Percentiles rank a stretch among this genome's conserved stretches.
These are phyloP conservation scores for Panthera leo DNA, from an alignment of 2,113 vertebrate genomes.

Conservation along the genomic window DNA sequence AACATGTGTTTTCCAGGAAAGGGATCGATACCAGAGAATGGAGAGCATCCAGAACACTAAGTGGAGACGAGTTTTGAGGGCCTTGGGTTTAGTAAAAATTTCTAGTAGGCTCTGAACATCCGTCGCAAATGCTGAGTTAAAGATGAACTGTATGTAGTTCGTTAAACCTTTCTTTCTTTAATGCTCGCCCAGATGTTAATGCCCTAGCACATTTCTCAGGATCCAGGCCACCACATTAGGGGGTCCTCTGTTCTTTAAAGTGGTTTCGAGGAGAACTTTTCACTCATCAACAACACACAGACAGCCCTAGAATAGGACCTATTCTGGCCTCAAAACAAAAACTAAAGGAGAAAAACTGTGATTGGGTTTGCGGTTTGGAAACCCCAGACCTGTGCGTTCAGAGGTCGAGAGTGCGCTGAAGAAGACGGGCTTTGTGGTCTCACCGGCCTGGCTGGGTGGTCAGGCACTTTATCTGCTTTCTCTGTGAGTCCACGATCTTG, in stretches of 20 bases:
- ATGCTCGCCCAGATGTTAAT: neutral
- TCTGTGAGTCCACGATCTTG: neutral
- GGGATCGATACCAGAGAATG: neutral
- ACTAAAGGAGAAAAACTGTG: slow-evolving; percentile 37
- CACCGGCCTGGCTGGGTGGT: neutral
- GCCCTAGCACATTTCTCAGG: neutral
- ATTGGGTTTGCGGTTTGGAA: slow-evolving; percentile 28
- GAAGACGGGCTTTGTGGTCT: neutral
- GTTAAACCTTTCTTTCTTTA: neutral
- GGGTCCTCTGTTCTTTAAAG: slow-evolving; percentile 32
- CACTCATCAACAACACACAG: neutral
- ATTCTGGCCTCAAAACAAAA: slow-evolving; percentile 38
- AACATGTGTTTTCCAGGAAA: neutral
- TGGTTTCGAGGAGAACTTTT: slow-evolving; percentile 45
- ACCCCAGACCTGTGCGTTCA: neutral
- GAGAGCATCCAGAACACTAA: neutral
- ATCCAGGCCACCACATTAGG: slow-evolving; percentile 16
- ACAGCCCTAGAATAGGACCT: slow-evolving; percentile 36
- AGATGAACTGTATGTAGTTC: neutral
- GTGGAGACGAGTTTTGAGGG: neutral
- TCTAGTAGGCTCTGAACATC: neutral
- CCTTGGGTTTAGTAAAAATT: neutral
- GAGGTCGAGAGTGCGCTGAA: neutral
- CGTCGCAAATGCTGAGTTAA: neutral
- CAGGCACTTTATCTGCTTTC: neutral